phyloP scores from a whole-genome alignment of 1,140 invertebrate species.

The Macrostomum lignano region DNA sequence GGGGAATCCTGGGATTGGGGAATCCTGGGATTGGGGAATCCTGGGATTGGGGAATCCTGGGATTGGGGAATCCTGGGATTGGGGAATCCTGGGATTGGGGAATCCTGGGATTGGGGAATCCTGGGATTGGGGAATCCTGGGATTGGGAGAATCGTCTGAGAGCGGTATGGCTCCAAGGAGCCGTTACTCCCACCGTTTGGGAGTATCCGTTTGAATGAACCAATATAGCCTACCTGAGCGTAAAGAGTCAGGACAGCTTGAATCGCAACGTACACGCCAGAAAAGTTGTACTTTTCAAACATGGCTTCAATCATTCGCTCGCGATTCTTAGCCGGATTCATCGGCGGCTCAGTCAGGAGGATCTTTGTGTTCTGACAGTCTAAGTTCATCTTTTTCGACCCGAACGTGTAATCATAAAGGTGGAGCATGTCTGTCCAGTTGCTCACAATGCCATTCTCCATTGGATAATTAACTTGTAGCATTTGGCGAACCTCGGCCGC shows the following conservation, averaged over 20 bases:
- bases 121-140: no score
- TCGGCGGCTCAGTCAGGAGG: constrained; percentile 86
- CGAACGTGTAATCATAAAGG: constrained; percentile 97
- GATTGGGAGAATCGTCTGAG: no score
- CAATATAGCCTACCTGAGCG: no score
- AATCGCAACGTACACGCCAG: constrained; percentile 78
- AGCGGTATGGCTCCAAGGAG: no score
- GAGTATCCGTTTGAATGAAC: no score
- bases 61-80: no score
- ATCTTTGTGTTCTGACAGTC: constrained; percentile 78
- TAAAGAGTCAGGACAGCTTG: constrained; percentile 78
- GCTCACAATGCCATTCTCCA: constrained; percentile 80
- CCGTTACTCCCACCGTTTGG: no score
- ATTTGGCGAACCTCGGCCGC: constrained; percentile 80
- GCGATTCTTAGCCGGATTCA: constrained; percentile 90
- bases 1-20: no score
- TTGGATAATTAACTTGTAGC: constrained; percentile 91
- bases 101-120: no score
- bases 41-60: no score
- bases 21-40: no score
- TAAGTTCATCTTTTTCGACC: constrained; percentile 77
- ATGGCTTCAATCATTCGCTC: constrained; percentile 98
- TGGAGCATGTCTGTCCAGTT: constrained; percentile 99
- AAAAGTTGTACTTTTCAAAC: constrained; percentile 95
- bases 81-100: no score